Percentiles rank a stretch among this genome's conserved stretches.
Conservation (phyloP, 35 echinoderm and acorn worm species). For the Holothuria glaberrima region DNA sequence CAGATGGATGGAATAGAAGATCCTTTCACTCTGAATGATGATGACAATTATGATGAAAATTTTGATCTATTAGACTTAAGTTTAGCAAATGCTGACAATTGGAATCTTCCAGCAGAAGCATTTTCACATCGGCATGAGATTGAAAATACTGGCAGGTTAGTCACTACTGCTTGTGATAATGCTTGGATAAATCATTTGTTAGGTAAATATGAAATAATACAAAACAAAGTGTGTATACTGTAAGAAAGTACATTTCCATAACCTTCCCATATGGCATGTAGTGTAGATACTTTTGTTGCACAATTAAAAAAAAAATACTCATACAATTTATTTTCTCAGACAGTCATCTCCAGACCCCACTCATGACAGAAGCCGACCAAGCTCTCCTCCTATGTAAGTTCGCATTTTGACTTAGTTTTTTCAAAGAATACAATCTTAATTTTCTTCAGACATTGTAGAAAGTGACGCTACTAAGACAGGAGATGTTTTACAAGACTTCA, state of each 20-base stretch:
- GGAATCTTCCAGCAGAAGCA: slow-evolving; percentile 75
- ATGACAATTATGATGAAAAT: slow-evolving; percentile 70
- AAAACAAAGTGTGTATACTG: too few species aligned
- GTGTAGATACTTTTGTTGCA: too few species aligned
- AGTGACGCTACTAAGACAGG: too few species aligned
- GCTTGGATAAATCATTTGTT: not conserved
- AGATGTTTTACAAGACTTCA: too few species aligned
- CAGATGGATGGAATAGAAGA: slow-evolving; percentile 22
- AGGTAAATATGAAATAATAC: too few species aligned
- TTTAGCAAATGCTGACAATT: slow-evolving; percentile 26
- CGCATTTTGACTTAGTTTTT: not conserved
- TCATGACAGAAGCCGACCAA: slow-evolving; percentile 65
- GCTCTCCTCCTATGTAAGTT: slow-evolving; percentile 75
- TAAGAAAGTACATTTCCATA: too few species aligned
- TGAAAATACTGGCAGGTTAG: slow-evolving; percentile 63
- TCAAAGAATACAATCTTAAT: too few species aligned
- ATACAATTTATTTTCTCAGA: slow-evolving; percentile 33
- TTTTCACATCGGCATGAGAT: slow-evolving; percentile 90
- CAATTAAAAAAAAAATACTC: too few species aligned
- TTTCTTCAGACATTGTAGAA: too few species aligned
- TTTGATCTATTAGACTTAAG: not conserved
- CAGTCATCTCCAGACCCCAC: slow-evolving; percentile 68
- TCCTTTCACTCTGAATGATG: slow-evolving; percentile 60
- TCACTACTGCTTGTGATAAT: not conserved
- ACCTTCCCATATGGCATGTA: too few species aligned